Conservation (phyloP, 2,888 invertebrate species). For the Timema cristinae region DNA sequence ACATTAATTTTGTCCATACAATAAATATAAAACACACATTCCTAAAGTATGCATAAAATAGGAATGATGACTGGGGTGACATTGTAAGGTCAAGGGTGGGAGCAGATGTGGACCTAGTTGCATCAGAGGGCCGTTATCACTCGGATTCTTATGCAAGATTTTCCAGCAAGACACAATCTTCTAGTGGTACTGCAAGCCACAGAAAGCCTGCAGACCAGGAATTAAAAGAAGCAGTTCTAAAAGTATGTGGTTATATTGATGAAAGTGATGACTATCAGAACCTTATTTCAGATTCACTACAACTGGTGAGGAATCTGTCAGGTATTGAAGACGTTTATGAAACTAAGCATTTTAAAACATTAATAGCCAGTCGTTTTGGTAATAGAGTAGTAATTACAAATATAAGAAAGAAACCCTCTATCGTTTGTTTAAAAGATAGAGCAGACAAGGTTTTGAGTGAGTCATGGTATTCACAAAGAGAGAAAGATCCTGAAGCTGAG, state of each 20-base stretch:
- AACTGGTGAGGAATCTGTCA: neutral
- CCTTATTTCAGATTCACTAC: neutral
- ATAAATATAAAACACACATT: neutral
- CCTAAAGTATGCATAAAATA: neutral
- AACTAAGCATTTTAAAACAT: neutral
- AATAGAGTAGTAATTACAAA: neutral
- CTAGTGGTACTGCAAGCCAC: neutral
- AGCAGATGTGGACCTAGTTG: neutral
- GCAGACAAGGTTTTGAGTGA: neutral
- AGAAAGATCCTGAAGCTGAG: neutral
- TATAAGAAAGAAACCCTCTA: neutral
- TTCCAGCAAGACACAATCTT: conserved; percentile 6
- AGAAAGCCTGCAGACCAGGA: conserved; percentile 5
- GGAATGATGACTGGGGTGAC: neutral
- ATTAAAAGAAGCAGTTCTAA: neutral
- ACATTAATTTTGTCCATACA: neutral
- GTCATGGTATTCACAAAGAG: neutral
- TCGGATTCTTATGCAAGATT: conserved; percentile 2
- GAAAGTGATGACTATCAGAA: neutral
- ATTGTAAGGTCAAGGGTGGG: conserved; percentile 2
- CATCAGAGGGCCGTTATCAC: neutral
- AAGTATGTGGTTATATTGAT: neutral
- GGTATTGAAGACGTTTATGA: neutral
- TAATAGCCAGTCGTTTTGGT: neutral
- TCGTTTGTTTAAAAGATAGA: neutral